These are phyloP conservation scores for Dynastes tityus DNA, from an alignment of 2,888 invertebrate species.

Conservation along the genomic window DNA sequence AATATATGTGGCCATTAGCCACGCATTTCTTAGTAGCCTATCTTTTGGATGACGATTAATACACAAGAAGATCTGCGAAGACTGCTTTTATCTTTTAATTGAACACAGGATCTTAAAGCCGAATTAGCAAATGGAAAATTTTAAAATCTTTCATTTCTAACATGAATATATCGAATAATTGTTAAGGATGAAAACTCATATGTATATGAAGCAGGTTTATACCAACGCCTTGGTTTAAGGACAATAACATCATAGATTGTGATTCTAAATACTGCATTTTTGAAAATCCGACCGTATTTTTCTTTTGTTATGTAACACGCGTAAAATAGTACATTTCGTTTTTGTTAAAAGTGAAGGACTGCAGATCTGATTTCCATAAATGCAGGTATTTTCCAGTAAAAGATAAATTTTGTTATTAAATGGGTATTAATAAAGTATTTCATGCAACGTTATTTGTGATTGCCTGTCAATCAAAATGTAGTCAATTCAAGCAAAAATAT, in stretches of 20 bases:
- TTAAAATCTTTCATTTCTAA: conserved; percentile 3
- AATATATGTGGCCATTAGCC: conserved; percentile 9
- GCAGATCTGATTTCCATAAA: conserved; percentile 47
- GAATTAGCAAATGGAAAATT: not conserved
- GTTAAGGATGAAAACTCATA: not conserved
- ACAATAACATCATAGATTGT: conserved; percentile 48
- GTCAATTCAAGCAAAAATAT: conserved; percentile 53
- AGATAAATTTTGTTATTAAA: conserved; percentile 41
- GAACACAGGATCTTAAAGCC: conserved; percentile 14
- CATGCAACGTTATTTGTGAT: conserved; percentile 46
- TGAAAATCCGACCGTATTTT: conserved; percentile 48
- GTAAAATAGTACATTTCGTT: not conserved
- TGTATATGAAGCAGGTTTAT: not conserved
- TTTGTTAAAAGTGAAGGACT: conserved; percentile 8
- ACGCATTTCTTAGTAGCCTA: conserved; percentile 21
- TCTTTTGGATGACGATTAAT: conserved; percentile 12
- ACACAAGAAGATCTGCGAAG: conserved; percentile 34
- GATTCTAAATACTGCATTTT: conserved; percentile 40
- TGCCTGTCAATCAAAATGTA: conserved; percentile 48
- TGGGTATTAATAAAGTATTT: conserved; percentile 36
- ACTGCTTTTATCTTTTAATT: conserved; percentile 26
- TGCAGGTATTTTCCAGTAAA: conserved; percentile 44
- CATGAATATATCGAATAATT: conserved; percentile 11
- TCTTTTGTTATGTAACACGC: not conserved
- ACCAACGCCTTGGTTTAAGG: conserved; percentile 38